Evolutionary conservation across 2,113 vertebrate species (phyloP).

Genomic region (Dicaeum eximium): DNA sequence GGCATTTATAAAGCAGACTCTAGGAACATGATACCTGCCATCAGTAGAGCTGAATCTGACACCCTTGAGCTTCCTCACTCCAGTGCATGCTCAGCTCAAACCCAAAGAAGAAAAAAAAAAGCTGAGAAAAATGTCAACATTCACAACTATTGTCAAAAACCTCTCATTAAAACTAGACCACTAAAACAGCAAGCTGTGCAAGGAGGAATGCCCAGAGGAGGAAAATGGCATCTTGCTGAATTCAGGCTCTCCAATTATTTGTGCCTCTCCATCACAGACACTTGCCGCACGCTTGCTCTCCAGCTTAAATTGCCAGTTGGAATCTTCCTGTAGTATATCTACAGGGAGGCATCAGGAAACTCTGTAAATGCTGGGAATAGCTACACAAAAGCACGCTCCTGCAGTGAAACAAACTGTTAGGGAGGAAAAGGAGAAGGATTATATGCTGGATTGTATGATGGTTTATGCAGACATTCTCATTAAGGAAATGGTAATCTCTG

Average conservation of each 20-base stretch:
- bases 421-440: neutral
- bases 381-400: neutral
- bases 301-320: neutral
- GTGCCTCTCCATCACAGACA: neutral
- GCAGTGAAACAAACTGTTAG: neutral
- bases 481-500: neutral
- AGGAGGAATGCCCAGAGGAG: neutral
- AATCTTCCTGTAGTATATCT: neutral
- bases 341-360: neutral
- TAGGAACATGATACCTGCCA: neutral
- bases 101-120: neutral
- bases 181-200: neutral
- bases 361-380: neutral
- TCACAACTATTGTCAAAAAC: neutral
- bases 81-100: neutral
- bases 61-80: neutral
- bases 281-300: neutral
- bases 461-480: neutral
- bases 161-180: slow-evolving; percentile 17
- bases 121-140: neutral
- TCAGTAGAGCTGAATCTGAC: neutral
- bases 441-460: neutral
- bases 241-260: neutral
- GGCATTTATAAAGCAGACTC: neutral
- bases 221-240: neutral